These are phyloP conservation scores for Lymantria dispar DNA, from an alignment of 2,888 invertebrate species.

Conservation along the genomic window DNA sequence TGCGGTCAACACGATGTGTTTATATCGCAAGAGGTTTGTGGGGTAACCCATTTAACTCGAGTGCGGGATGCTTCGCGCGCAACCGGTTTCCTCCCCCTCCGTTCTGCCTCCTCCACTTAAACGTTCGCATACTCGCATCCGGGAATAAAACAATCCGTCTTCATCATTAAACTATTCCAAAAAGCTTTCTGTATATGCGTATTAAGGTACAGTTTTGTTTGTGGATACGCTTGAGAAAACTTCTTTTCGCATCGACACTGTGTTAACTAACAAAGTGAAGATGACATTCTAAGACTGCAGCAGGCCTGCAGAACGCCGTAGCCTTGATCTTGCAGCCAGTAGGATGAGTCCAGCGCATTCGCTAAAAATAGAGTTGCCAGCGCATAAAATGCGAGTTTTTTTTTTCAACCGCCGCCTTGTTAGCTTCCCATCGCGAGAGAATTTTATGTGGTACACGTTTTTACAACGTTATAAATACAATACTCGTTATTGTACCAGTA, in stretches of 20 bases:
- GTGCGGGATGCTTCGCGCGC: conserved; percentile 51
- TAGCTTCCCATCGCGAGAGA: conserved; percentile 63
- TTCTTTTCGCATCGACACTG: conserved; percentile 44
- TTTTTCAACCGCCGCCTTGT: conserved; percentile 51
- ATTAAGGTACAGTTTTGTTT: conserved; percentile 40
- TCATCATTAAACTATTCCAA: conserved; percentile 20
- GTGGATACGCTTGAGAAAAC: conserved; percentile 27
- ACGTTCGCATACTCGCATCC: conserved; percentile 66
- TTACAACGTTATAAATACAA: conserved; percentile 16
- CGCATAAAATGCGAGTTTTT: conserved; percentile 70
- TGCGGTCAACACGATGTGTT: conserved; percentile 42
- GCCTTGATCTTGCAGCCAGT: conserved; percentile 80
- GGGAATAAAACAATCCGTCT: conserved; percentile 55
- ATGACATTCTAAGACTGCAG: conserved; percentile 53
- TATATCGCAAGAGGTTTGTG: conserved; percentile 78
- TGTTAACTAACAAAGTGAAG: conserved; percentile 55
- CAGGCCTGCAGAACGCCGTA: conserved; percentile 51
- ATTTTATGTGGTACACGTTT: conserved; percentile 54
- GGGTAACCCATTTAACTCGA: conserved; percentile 78
- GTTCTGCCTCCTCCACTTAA: conserved; percentile 26
- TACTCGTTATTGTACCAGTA: conserved; percentile 65
- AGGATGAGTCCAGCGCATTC: conserved; percentile 67
- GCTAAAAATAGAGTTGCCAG: conserved; percentile 71
- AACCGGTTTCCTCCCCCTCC: conserved; percentile 59
- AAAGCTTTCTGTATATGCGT: conserved; percentile 23